Conservation (phyloP, 1,140 invertebrate genomes). For the Pogonognathellus flavescens region DNA sequence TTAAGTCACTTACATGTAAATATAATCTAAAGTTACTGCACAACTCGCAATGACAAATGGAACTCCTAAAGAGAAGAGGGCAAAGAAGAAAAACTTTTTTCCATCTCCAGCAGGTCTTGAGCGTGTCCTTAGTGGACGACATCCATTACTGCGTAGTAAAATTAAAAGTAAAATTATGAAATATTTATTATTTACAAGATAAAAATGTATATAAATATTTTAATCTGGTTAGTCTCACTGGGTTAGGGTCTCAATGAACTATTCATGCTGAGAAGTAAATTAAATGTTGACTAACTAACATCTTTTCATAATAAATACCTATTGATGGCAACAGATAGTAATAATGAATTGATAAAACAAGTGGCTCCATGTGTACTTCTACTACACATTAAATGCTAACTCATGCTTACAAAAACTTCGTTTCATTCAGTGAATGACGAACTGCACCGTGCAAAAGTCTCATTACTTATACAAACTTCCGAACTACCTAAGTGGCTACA, state of each 20-base stretch:
- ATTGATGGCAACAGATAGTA: no score
- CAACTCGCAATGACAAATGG: conserved; percentile 20
- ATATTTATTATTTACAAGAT: no score
- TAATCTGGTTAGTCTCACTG: background rate
- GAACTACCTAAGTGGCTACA: no score
- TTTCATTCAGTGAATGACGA: no score
- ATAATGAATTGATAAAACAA: no score
- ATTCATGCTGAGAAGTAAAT: background rate
- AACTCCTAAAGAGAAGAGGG: conserved; percentile 41
- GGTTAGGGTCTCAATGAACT: background rate
- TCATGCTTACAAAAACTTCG: no score
- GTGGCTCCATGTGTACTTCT: no score
- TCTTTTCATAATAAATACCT: no score
- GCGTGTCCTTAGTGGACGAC: background rate
- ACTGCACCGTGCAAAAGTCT: no score
- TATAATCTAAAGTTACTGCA: conserved; percentile 16
- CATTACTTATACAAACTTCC: no score
- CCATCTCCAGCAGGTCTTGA: background rate
- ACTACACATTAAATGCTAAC: no score
- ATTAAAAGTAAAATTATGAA: background rate
- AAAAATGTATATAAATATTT: background rate
- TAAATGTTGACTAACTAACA: background rate
- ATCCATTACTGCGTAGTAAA: background rate
- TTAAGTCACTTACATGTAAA: conserved; percentile 11
- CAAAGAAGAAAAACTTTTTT: conserved; percentile 46